phyloP scores from a whole-genome alignment of 30 jellyfish, hydroid and myxozoan species.

The Aurelia sp. region DNA sequence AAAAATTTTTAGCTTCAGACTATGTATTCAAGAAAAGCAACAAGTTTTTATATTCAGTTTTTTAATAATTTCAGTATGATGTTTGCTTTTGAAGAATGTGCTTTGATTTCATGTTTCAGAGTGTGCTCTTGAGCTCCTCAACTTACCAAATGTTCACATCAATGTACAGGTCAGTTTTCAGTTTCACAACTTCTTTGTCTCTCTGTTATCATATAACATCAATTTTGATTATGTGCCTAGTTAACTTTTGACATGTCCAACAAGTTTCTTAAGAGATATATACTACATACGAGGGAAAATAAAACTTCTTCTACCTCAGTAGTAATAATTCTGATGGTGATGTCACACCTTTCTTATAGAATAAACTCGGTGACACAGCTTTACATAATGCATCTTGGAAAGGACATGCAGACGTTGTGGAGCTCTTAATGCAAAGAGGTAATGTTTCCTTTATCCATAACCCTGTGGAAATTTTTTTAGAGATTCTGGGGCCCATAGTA shows the following conservation, averaged over 20 bases:
- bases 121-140: slow-evolving; percentile 83
- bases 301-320: too few relatives aligned
- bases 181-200: neutral
- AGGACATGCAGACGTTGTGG: slow-evolving; percentile 91
- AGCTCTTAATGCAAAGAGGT: slow-evolving; percentile 85
- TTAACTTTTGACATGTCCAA: too few relatives aligned
- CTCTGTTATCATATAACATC: neutral
- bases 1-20: too few relatives aligned
- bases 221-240: too few relatives aligned
- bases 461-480: too few relatives aligned
- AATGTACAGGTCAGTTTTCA: slow-evolving; percentile 77
- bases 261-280: too few relatives aligned
- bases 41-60: too few relatives aligned
- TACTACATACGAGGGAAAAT: neutral
- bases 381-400: slow-evolving; percentile 97
- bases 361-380: slow-evolving; percentile 97
- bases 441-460: neutral
- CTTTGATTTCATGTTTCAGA: slow-evolving; percentile 32
- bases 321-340: neutral
- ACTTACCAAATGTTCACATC: slow-evolving; percentile 65
- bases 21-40: too few relatives aligned
- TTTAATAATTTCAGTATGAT: neutral
- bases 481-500: too few relatives aligned
- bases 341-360: slow-evolving; percentile 40
- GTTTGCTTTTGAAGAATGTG: neutral